A percentile compares a stretch with the other conserved stretches of the same genome.
Conservation (phyloP, 2,113 vertebrate genomes). For the Delphinus delphis region DNA sequence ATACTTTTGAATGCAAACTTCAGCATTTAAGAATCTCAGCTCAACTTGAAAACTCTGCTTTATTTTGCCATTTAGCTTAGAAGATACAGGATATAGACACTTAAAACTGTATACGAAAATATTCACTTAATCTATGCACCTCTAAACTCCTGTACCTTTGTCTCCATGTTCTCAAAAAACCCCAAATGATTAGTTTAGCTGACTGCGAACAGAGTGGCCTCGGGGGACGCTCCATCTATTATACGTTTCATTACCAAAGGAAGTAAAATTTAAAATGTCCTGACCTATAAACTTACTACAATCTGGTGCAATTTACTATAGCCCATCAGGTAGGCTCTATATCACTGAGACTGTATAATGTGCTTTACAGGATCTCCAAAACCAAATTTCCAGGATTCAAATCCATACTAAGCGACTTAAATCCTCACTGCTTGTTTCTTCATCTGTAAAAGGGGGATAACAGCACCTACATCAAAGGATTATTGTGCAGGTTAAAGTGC, state of each 20-base stretch:
- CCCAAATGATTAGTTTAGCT: background rate
- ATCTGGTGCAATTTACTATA: background rate
- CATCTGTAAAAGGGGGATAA: background rate
- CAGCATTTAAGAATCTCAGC: constrained; percentile 17
- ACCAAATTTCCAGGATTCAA: constrained; percentile 20
- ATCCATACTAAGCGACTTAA: background rate
- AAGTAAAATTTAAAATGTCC: background rate
- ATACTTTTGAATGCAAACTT: constrained; percentile 41
- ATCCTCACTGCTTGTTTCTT: background rate
- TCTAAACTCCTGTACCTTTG: background rate
- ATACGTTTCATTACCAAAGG: background rate
- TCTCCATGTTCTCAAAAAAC: background rate
- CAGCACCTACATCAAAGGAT: background rate
- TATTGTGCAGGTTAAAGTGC: background rate
- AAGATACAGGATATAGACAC: background rate
- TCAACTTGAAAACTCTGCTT: background rate
- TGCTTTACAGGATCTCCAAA: background rate
- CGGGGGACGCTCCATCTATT: background rate
- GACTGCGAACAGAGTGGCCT: background rate
- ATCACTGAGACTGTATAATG: background rate
- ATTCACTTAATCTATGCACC: background rate
- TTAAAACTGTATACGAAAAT: background rate
- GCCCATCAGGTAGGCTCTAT: background rate
- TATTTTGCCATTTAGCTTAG: constrained; percentile 23
- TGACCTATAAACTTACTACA: background rate